Conservation (phyloP, 1,140 invertebrate genomes). For the Druon quercuslanigerum region DNA sequence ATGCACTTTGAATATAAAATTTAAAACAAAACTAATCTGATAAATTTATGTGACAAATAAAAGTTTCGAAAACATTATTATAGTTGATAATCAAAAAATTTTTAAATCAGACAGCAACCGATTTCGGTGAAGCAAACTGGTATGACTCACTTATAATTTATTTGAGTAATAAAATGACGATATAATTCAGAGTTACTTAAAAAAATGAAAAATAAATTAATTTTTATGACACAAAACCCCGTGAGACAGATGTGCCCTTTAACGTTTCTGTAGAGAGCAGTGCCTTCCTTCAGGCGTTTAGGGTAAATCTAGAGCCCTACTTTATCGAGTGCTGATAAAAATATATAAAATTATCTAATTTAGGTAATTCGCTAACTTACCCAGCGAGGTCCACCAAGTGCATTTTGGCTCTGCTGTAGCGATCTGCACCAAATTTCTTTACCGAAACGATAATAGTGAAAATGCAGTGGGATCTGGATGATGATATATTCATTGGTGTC, state of each 20-base stretch:
- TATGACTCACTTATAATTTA: no score
- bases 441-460: slow-evolving; percentile 80
- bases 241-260: neutral
- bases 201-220: no score
- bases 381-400: slow-evolving; percentile 83
- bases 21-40: no score
- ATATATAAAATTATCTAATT: neutral
- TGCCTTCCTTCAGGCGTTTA: neutral
- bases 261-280: neutral
- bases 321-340: neutral
- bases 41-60: no score
- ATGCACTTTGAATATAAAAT: no score
- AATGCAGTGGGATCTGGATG: slow-evolving; percentile 82
- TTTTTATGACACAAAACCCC: neutral
- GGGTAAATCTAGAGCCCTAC: neutral
- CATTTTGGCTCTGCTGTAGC: slow-evolving; percentile 78
- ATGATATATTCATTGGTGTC: slow-evolving; percentile 81
- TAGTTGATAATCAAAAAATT: no score
- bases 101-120: no score
- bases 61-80: no score
- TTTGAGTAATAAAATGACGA: no score
- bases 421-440: slow-evolving; percentile 72
- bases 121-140: no score
- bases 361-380: slow-evolving; percentile 64
- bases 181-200: no score